Evolutionary conservation across 2,797 vertebrate genomes (phyloP).

Genomic region (Eupleurogrammus muticus): DNA sequence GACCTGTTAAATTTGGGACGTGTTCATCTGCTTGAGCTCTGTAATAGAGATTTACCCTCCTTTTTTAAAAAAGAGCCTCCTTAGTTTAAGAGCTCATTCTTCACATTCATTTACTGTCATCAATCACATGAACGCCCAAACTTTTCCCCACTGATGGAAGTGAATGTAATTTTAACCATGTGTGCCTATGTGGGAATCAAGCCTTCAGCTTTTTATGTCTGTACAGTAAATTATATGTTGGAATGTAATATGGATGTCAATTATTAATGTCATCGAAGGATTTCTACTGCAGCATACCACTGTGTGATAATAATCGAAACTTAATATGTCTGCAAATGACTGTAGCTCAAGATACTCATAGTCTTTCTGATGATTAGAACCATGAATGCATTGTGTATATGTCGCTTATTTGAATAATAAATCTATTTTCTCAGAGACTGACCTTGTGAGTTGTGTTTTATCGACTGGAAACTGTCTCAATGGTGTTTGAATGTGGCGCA

Average conservation of each 20-base stretch:
- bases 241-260: conserved; percentile 48
- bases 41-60: not conserved
- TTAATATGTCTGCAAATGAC: conserved; percentile 46
- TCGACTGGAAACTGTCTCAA: not conserved
- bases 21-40: not conserved
- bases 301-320: conserved; percentile 11
- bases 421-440: conserved; percentile 78
- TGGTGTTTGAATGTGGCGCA: not conserved
- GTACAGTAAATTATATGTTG: conserved; percentile 59
- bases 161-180: conserved; percentile 32
- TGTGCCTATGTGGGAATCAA: conserved; percentile 62
- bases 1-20: not conserved
- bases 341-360: conserved; percentile 5
- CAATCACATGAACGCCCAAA: not conserved
- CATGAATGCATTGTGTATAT: conserved; percentile 55
- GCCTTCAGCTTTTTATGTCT: conserved; percentile 42
- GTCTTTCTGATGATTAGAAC: conserved; percentile 64
- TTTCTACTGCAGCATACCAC: not conserved
- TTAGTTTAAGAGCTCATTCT: conserved; percentile 3
- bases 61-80: not conserved
- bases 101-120: not conserved
- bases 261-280: conserved; percentile 37
- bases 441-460: conserved; percentile 18
- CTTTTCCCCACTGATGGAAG: not conserved
- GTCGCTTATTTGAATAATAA: conserved; percentile 72